A percentile compares a stretch with the other conserved stretches of the same genome.
Evolutionary conservation across 2,888 invertebrate genomes (phyloP).

Genomic region (Sclerodermus sp.): DNA sequence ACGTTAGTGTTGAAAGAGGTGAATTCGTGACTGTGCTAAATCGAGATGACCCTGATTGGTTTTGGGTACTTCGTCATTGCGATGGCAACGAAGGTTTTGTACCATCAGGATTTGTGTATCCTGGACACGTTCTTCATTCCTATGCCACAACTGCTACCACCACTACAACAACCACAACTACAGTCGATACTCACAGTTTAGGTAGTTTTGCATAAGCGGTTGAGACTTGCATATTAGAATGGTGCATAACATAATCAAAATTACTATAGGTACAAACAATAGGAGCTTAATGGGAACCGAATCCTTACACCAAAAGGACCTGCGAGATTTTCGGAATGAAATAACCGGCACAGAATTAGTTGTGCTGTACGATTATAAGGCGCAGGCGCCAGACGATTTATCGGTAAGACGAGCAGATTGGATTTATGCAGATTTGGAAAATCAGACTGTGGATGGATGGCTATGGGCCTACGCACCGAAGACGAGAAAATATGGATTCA

Average conservation of each 20-base stretch:
- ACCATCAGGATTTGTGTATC: slow-evolving; percentile 92
- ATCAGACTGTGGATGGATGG: slow-evolving; percentile 94
- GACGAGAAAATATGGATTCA: slow-evolving; percentile 90
- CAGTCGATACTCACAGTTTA: slow-evolving; percentile 47
- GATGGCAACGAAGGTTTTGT: slow-evolving; percentile 96
- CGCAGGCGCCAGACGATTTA: slow-evolving; percentile 90
- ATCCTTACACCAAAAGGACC: slow-evolving; percentile 47
- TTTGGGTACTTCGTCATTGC: slow-evolving; percentile 85
- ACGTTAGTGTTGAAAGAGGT: slow-evolving; percentile 89
- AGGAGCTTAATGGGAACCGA: slow-evolving; percentile 42
- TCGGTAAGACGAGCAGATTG: slow-evolving; percentile 90
- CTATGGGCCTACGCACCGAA: slow-evolving; percentile 94
- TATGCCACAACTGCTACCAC: slow-evolving; percentile 50
- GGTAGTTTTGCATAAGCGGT: too few relatives aligned
- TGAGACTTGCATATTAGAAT: too few relatives aligned
- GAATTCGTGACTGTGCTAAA: slow-evolving; percentile 96
- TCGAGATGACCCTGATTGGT: slow-evolving; percentile 95
- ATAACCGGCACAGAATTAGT: slow-evolving; percentile 81
- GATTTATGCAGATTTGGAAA: slow-evolving; percentile 92
- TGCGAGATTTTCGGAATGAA: slow-evolving; percentile 53
- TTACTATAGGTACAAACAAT: slow-evolving; percentile 39
- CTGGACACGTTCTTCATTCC: slow-evolving; percentile 61
- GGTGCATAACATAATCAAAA: too few relatives aligned
- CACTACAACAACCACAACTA: slow-evolving; percentile 42
- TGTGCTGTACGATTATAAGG: slow-evolving; percentile 94